Base-by-base conservation (phyloP, 2,797 vertebrate species). In the Philypnodon macrostomus region DNA sequence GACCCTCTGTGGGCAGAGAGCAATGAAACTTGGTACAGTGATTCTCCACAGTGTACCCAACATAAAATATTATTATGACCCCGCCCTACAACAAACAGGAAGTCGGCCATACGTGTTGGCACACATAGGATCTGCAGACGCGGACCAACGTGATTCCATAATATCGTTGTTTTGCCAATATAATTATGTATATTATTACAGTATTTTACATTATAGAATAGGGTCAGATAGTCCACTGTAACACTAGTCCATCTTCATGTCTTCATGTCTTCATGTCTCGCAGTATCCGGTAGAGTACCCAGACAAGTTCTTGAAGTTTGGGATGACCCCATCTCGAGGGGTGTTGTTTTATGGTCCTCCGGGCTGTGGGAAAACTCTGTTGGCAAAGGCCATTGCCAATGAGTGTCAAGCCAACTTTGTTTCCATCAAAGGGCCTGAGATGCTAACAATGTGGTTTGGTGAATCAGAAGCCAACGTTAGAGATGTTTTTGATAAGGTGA, bases 391-490 rank as follows among this genome's bases (percentile, higher is more conserved):
- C 71, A 98, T 98, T 53, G 96, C 96, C 62, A 98, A 98, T 0
- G 96, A 98, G 79, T 98, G 96, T 82, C 96, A 98, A 89, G 96
- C 96, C 66, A 98, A 98, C 66, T 98, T 98, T 87, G 98, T 98
- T 84, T 98, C 96, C 49, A 98, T 98, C 81, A 98, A 98, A 84
- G 96, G 96, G 53, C 96, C 96, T 0, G 96, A 98, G 63, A 85
- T 98, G 70, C 95, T 98, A 59, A 98, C 96, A 33, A 98, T 98
- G 96, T 98, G 96, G 96, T 98, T 98, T 84, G 96, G 96, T 62
- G 95, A 98, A 71, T 98, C 96, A 17, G 96, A 98, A 80, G 96
- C 96, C 61, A 98, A 98, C 0, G 96, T 98, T 75, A 90, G 95
- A 0, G 96, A 98, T 88, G 96, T 98, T 80, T 98, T 98, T 71